These are phyloP conservation scores for Eupithecia vulgata DNA, from an alignment of 2,888 invertebrate genomes.

Conservation along the genomic window DNA sequence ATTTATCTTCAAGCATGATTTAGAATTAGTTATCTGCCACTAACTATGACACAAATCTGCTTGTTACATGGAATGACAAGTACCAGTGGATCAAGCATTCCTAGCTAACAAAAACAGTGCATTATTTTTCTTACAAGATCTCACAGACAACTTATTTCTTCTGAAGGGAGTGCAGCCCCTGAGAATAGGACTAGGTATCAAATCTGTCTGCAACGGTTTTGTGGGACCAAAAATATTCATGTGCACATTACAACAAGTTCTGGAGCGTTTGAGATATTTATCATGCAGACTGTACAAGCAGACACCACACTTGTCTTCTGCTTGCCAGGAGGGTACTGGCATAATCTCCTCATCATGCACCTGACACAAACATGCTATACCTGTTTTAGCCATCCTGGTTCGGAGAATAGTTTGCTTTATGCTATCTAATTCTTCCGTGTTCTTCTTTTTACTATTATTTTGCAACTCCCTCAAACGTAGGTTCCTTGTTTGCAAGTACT, in stretches of 20 bases:
- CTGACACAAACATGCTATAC: slow-evolving; percentile 69
- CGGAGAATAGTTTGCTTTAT: slow-evolving; percentile 71
- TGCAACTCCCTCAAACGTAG: slow-evolving; percentile 66
- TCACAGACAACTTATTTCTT: slow-evolving; percentile 52
- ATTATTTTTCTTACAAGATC: slow-evolving; percentile 52
- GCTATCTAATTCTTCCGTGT: slow-evolving; percentile 64
- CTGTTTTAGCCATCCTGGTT: slow-evolving; percentile 66
- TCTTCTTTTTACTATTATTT: slow-evolving; percentile 52
- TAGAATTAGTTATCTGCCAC: background rate
- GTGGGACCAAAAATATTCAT: slow-evolving; percentile 54
- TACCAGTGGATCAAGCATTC: slow-evolving; percentile 31
- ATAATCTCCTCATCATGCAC: slow-evolving; percentile 71
- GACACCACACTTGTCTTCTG: slow-evolving; percentile 57
- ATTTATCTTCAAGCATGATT: background rate
- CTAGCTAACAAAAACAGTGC: slow-evolving; percentile 33
- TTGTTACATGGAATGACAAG: slow-evolving; percentile 21
- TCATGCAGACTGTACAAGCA: slow-evolving; percentile 47
- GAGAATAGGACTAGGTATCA: slow-evolving; percentile 53
- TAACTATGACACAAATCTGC: background rate
- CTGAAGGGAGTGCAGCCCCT: slow-evolving; percentile 57
- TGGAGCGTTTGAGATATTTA: slow-evolving; percentile 25
- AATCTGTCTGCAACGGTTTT: slow-evolving; percentile 46
- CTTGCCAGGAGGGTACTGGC: slow-evolving; percentile 72
- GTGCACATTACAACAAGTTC: slow-evolving; percentile 23
- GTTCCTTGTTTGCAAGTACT: slow-evolving; percentile 72